Base-by-base conservation (phyloP, 2,888 invertebrate genomes). In the Pristionchus mayeri region DNA sequence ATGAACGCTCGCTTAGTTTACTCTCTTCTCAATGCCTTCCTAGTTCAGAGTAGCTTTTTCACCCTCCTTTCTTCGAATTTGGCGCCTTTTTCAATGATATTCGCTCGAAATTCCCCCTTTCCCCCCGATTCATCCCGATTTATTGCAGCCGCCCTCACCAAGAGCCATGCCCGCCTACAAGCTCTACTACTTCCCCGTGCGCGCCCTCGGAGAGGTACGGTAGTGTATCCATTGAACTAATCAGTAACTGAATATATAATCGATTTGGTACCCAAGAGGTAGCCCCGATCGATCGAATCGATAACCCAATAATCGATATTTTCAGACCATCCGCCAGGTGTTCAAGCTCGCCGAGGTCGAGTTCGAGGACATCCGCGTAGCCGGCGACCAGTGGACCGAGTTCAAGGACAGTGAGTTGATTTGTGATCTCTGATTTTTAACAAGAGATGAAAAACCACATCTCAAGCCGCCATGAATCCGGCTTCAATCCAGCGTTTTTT, bases 101-200 rank as follows among this genome's bases (percentile, higher is more conserved):
- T 54, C n/a, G 54, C n/a, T n/a, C 54, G n/a, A 21, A 7, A 54
- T 44, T 44, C 44, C 44, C 44, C 13, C 13, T 6, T 44, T 13
- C 44, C 44, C 7, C 44, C 13, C 44, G 44, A 63, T 34, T 18
- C 13, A 13, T 18, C 63, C 16, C 63, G 16, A 4, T 60, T 60
- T 37, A 0, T 34, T 34, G 63, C 34, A 63, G 21, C 71, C 37
- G 9, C 52, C 0, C 21, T 4, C 3, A 34, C 40, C 30, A n/a
- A n/a, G 44, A 52, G 37, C 40, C 13, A 90, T 90, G 90, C 86
- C 86, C 80, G 84, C 85, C 85, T 89, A 89, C 87, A 88, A 87
- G 85, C 57, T 89, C 34, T 79, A 84, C 63, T 89, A 89, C 79
- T 89, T 88, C 87, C 85, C 85, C 71, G 86, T 87, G 44, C 88